Conservation (phyloP, 2,113 vertebrate genomes). For the Daphoenositta chrysoptera region DNA sequence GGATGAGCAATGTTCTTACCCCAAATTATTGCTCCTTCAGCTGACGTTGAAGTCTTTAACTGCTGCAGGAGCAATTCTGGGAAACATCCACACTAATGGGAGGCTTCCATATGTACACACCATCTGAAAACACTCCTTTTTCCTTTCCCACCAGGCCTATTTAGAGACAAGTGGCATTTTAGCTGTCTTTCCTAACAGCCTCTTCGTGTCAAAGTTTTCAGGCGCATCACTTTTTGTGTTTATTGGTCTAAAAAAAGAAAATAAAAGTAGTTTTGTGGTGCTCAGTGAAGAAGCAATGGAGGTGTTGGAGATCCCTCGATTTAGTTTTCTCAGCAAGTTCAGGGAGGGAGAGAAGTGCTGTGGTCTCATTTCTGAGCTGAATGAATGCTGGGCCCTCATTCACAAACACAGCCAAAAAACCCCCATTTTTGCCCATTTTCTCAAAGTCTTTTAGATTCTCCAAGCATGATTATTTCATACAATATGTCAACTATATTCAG, state of each 20-base stretch:
- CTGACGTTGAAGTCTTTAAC: fast-evolving
- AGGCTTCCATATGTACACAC: background rate
- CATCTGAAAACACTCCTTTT: background rate
- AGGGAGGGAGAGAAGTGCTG: background rate
- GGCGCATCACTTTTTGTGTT: background rate
- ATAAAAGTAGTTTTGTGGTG: background rate
- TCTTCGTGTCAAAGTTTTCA: background rate
- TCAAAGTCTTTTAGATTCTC: background rate
- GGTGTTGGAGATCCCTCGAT: background rate
- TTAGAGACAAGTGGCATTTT: background rate
- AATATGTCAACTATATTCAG: background rate
- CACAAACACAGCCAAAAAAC: fast-evolving
- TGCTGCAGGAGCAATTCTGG: background rate
- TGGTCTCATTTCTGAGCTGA: background rate
- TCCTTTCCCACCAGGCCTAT: background rate
- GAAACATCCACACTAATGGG: background rate
- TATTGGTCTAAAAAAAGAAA: background rate
- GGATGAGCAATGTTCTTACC: background rate
- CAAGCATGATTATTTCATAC: background rate
- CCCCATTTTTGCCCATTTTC: background rate
- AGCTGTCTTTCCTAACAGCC: background rate
- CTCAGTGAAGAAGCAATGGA: background rate
- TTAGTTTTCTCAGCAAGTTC: background rate
- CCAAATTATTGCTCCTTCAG: background rate
- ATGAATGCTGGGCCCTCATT: background rate